Evolutionary conservation across 2,888 invertebrate genomes (phyloP), one percentile per base, ranked within the genome.

Genomic region (Agonopterix heracliana): DNA sequence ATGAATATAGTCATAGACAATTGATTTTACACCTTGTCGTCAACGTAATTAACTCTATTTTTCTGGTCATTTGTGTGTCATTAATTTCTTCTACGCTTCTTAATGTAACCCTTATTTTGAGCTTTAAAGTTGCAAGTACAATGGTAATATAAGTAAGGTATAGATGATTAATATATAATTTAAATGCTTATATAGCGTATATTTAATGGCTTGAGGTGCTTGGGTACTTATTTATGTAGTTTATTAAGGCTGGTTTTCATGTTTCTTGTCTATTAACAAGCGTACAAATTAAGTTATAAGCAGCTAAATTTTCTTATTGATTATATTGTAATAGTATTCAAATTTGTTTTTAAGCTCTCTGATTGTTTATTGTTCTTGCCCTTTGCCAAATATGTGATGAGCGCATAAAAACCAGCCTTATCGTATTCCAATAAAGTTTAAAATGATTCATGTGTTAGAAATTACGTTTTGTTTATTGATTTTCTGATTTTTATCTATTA

Each of bases 101-200:
- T 60, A 51, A 54, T 58, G 58, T 46, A 59, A 58, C 63, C 56
- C 56, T 77, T 73, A 70, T 78, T 83, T 81, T 79, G 74, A 87
- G 87, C 87, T 88, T 88, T 87, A 86, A 84, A 74, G 57, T 74
- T 68, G 60, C 70, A 59, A 85, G 87, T 87, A 87, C 86, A 86
- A 83, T 75, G 71, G 67, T 79, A 70, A 67, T 60, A 61, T 64
- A 58, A 48, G 51, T 70, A 63, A 66, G 65, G 61, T 56, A 68
- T 68, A 74, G 62, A 74, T 63, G 50, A 70, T 61, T 79, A 81
- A 79, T 76, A 81, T 83, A 78, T 78, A 68, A 68, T 74, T 76
- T 77, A 52, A 64, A 71, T 69, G 66, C 67, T 68, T 76, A 41
- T 63, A 71, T 74, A 71, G 69, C 68, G 66, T 77, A 77, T 79